A percentile compares a stretch with the other conserved stretches of the same genome.
phyloP scores from a whole-genome alignment of 2,888 invertebrate species.

The Eretmocerus hayati region DNA sequence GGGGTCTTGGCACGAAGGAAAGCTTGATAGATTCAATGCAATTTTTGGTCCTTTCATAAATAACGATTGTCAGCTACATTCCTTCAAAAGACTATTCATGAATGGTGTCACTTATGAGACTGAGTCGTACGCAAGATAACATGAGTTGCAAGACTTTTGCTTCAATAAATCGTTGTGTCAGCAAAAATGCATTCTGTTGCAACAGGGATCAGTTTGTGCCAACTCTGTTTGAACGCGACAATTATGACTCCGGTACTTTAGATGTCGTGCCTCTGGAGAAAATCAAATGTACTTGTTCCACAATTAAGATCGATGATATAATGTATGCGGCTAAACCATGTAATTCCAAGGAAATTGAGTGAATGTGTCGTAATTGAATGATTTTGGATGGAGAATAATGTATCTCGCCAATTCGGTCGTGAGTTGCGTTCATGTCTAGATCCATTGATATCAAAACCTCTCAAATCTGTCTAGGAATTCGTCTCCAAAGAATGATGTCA shows the following conservation, averaged over 20 bases:
- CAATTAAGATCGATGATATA: neutral
- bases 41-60: neutral
- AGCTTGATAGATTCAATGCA: neutral
- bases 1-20: neutral
- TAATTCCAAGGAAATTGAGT: neutral
- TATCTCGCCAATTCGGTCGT: too few species aligned
- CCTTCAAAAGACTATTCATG: slow-evolving; percentile 1
- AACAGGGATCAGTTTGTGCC: neutral
- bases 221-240: neutral
- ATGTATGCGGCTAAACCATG: neutral
- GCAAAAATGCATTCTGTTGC: neutral
- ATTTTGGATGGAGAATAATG: too few species aligned
- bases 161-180: neutral
- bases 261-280: neutral
- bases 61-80: neutral
- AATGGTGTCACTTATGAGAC: slow-evolving; percentile 5
- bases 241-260: neutral
- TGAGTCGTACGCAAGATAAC: neutral
- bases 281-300: neutral
- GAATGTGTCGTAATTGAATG: too few species aligned
- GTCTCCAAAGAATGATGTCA: too few species aligned
- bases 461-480: too few species aligned
- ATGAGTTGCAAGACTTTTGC: neutral
- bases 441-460: too few species aligned
- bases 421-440: too few species aligned